Evolutionary conservation across 37 sponge, comb jelly and placozoan species (phyloP), one percentile per base, ranked within the genome.

Genomic region (Crambe crambe): DNA sequence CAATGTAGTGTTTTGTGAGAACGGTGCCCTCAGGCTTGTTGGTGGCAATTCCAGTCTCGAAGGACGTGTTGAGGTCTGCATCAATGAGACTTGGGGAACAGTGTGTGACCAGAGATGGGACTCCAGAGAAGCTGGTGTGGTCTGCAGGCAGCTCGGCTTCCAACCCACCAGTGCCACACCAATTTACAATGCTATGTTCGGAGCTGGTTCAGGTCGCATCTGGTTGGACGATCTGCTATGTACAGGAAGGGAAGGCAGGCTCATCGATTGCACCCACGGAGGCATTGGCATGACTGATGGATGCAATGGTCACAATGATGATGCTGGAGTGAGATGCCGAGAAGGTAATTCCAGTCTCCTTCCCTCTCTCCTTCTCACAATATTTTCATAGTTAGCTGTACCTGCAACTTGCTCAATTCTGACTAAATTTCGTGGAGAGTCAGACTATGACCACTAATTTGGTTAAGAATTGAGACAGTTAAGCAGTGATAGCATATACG

Each of bases 81-180:
- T 15, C 25, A 44, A 65, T 21, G 79, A 63, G 40, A 59, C 26
- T 2, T 78, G 79, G 79, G 79, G 79, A 25, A 78, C 66, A 10
- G 79, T 78, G 3, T 78, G 79, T 37, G 79, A 78, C 37, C 68
- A 65, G 2, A 12, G 12, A 5, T 78, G 79, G 79, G 65, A 66
- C 31, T 57, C 40, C 15, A 4, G 25, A 18, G 42, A 78, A 6
- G 29, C 79, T 15, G 21, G 37, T 40, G 79, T 78, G 10, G 79
- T 65, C 1, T 78, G 79, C 54, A 3, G 79, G 26, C 79, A 78
- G 54, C 79, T 78, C 4, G 63, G 63, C 5, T 61, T 23, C 63
- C 30, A 23, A 68, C 6, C 69, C 32, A 32, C 9, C 31, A 32
- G 38, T 31, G 69, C 69, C 31, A 36, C 21, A 37, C 69, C 69